Evolutionary conservation across 2,888 invertebrate species (phyloP), one percentile per base, ranked within the genome.

Genomic region (Thereva unica): DNA sequence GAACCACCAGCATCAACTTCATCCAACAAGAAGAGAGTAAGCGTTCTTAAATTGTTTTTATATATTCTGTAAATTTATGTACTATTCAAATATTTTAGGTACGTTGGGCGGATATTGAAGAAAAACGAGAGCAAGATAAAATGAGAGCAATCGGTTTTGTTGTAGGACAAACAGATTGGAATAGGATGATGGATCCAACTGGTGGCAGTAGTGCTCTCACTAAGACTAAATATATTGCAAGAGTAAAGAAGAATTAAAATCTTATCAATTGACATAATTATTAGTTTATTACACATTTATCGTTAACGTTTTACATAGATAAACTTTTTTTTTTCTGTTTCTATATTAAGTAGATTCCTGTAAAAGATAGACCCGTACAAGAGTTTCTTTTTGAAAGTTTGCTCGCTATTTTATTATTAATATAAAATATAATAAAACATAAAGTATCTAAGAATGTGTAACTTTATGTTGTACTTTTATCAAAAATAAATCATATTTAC

Each of bases 41-140:
- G 88, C 85, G 45, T 57, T 7, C 45, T 6, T 12, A 9, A 40
- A 34, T 9, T 34, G n/a, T 10, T 41, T 45, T 23, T 44, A 35
- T 44, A 6, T 1, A 35, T 12, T 10, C 2, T 35, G 34, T 56
- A 23, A 12, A 42, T 3, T 10, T 53, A 52, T 34, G 64, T 38
- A n/a, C 12, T 57, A 35, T 37, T 9, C n/a, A 45, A 38, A 12
- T 40, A 35, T 45, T 77, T 50, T 40, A 97, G 97, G 97, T 97
- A 74, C 90, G 97, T 75, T 97, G 97, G 97, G 97, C 97, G 57
- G 97, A 97, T 82, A 85, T 97, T 77, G 97, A 97, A 84, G 97
- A 97, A 81, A 86, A 90, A 77, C 91, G 92, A 75, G 84, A 92
- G 75, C 95, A 95, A 83, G 91, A 92, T 78, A 92, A 95, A 83